Evolutionary conservation across 2,888 invertebrate genomes (phyloP).

Genomic region (Epiblema foenella): DNA sequence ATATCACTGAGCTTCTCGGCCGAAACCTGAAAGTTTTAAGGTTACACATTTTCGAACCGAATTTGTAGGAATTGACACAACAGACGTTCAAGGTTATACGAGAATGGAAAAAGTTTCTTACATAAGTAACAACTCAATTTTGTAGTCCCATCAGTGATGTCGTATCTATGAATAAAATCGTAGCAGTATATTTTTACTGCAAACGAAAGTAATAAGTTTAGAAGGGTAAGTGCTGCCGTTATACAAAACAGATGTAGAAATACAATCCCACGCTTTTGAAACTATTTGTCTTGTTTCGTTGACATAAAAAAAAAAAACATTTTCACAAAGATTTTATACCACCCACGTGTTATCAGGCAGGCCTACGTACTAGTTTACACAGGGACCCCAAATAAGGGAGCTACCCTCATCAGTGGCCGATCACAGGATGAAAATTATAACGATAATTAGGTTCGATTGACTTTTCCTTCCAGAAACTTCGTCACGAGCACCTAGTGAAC

Average conservation of each 20-base stretch:
- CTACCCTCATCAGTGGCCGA: too few relatives aligned
- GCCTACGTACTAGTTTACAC: too few relatives aligned
- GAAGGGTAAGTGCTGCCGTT: too few relatives aligned
- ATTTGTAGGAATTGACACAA: conserved; percentile 15
- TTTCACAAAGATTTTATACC: too few relatives aligned
- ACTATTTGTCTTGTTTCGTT: too few relatives aligned
- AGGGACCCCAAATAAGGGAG: too few relatives aligned
- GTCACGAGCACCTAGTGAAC: conserved; percentile 94
- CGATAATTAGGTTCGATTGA: background rate
- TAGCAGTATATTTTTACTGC: background rate
- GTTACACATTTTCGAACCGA: conserved; percentile 13
- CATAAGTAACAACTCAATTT: background rate
- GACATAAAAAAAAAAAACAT: too few relatives aligned
- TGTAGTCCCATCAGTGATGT: background rate
- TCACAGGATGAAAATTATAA: too few relatives aligned
- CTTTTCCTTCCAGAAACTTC: conserved; percentile 87
- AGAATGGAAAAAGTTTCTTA: conserved; percentile 27
- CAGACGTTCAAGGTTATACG: conserved; percentile 24
- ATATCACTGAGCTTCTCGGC: conserved; percentile 23
- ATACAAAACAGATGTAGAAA: too few relatives aligned
- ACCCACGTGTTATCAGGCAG: too few relatives aligned
- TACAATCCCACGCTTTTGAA: too few relatives aligned
- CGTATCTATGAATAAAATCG: background rate
- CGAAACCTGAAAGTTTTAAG: conserved; percentile 21
- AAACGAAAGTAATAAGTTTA: too few relatives aligned